Conservation (phyloP, 2,888 invertebrate species). For the Cryptus armator region DNA sequence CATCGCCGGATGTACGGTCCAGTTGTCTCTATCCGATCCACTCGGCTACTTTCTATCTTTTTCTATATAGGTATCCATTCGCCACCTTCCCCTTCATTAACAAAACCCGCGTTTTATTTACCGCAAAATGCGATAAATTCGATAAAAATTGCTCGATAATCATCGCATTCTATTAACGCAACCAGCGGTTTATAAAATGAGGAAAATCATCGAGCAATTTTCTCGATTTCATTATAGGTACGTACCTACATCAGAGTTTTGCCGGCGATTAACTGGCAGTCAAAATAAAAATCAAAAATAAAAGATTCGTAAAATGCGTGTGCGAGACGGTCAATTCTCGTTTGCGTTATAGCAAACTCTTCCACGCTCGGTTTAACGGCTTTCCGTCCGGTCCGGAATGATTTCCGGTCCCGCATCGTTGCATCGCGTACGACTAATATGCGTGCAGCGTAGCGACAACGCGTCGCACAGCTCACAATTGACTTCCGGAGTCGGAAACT, state of each 20-base stretch:
- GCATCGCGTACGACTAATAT: constrained; percentile 58
- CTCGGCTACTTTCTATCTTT: constrained; percentile 35
- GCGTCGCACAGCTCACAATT: constrained; percentile 37
- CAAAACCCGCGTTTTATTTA: constrained; percentile 6
- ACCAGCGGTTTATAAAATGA: not conserved
- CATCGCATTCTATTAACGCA: not conserved
- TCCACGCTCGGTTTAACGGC: constrained; percentile 79
- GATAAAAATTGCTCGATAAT: constrained; percentile 17
- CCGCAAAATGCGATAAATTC: not conserved
- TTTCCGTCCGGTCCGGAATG: constrained; percentile 77
- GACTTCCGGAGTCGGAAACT: constrained; percentile 62
- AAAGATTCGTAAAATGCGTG: not conserved
- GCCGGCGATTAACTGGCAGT: not conserved
- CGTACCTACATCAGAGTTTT: not conserved
- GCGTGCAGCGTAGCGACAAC: constrained; percentile 27
- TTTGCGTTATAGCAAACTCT: constrained; percentile 39
- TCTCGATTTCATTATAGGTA: not conserved
- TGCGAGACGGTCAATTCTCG: constrained; percentile 27
- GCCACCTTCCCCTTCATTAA: constrained; percentile 9
- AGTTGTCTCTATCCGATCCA: constrained; percentile 56
- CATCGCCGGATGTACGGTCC: constrained; percentile 69
- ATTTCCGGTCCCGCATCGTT: constrained; percentile 77
- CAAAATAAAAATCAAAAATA: not conserved
- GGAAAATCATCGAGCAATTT: not conserved
- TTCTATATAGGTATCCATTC: not conserved